Conservation (phyloP, 1,140 invertebrate species). For the Ceratina calcarata region DNA sequence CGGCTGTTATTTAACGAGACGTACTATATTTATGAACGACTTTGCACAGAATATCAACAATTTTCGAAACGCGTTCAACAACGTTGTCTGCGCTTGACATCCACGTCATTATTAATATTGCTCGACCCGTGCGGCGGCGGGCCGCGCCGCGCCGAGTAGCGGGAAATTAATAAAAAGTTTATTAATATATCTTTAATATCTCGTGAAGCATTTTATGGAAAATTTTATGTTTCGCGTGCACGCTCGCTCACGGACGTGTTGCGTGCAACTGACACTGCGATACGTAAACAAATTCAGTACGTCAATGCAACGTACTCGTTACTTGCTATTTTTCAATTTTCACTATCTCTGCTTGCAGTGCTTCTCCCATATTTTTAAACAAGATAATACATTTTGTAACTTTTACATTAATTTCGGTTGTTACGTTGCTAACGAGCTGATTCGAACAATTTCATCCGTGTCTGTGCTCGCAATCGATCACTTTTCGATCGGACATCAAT, state of each 20-base stretch:
- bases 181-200: slow-evolving; percentile 60
- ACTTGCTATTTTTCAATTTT: not conserved
- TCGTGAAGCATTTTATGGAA: slow-evolving; percentile 58
- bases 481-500: slow-evolving; percentile 6
- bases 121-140: slow-evolving; percentile 21
- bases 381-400: not conserved
- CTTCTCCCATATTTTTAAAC: not conserved
- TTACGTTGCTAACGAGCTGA: slow-evolving; percentile 10
- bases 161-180: slow-evolving; percentile 62
- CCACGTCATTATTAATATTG: slow-evolving; percentile 61
- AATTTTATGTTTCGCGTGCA: slow-evolving; percentile 29
- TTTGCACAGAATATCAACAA: slow-evolving; percentile 40
- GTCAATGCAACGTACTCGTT: slow-evolving; percentile 5
- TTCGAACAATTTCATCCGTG: not conserved
- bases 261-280: slow-evolving; percentile 53
- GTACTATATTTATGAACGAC: not conserved
- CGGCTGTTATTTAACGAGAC: not conserved
- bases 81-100: slow-evolving; percentile 56
- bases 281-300: slow-evolving; percentile 37
- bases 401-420: not conserved
- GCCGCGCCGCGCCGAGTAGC: not conserved
- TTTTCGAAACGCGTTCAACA: slow-evolving; percentile 56
- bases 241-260: not conserved
- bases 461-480: slow-evolving; percentile 1
- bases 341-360: not conserved